Conservation (phyloP, 53 echinoderm and acorn worm species). For the Hippasteria phrygiana region DNA sequence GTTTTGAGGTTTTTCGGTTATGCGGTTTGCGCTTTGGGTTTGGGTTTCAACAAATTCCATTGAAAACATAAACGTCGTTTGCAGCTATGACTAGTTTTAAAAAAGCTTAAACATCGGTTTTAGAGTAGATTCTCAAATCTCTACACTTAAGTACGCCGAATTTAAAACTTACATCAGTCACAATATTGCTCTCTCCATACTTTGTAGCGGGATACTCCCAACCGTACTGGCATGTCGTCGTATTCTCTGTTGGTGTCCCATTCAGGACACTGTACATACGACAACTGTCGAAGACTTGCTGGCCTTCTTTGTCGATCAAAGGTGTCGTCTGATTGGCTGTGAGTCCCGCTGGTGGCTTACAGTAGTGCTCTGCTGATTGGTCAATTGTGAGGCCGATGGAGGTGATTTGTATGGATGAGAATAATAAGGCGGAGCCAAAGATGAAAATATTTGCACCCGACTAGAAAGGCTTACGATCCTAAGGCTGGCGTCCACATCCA, state of each 20-base stretch:
- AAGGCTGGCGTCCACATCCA: too few relatives aligned
- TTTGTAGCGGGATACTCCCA: not conserved
- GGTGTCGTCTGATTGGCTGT: slow-evolving; percentile 31
- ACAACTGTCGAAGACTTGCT: not conserved
- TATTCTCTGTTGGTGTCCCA: not conserved
- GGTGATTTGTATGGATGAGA: not conserved
- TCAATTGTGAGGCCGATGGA: slow-evolving; percentile 20
- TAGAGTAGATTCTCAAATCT: too few relatives aligned
- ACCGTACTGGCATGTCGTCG: slow-evolving; percentile 13
- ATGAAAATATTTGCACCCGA: not conserved
- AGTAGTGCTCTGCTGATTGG: slow-evolving; percentile 11
- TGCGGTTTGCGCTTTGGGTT: too few relatives aligned
- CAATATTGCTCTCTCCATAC: not conserved
- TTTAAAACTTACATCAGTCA: slow-evolving; percentile 16
- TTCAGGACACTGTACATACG: not conserved
- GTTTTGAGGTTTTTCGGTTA: too few relatives aligned
- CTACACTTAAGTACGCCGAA: too few relatives aligned
- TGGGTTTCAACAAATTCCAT: not conserved
- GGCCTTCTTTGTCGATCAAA: not conserved
- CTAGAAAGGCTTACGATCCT: too few relatives aligned
- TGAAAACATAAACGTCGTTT: not conserved
- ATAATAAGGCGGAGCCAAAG: not conserved
- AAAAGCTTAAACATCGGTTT: too few relatives aligned
- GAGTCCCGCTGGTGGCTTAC: slow-evolving; percentile 15
- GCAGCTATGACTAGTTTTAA: too few relatives aligned